Evolutionary conservation across 2,797 vertebrate genomes (phyloP).

Genomic region (Enteromius mattozi): DNA sequence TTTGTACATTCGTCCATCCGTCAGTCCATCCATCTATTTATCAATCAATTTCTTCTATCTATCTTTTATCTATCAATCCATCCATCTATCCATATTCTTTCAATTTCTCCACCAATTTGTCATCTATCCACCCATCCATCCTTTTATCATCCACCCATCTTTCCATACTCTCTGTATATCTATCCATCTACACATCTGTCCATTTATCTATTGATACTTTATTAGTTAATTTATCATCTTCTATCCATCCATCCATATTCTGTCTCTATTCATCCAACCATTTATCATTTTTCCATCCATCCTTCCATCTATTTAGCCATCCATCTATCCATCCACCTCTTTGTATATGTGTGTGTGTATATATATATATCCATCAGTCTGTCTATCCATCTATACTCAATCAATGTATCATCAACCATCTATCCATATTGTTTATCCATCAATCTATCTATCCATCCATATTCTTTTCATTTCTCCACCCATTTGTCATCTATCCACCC

Average conservation of each 20-base stretch:
- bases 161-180: background rate
- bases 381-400: background rate
- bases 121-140: background rate
- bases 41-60: background rate
- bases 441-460: background rate
- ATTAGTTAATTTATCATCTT: background rate
- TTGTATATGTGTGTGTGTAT: too few relatives aligned
- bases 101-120: accelerated
- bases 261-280: background rate
- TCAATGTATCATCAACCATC: background rate
- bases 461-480: background rate
- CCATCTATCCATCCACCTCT: background rate
- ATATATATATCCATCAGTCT: background rate
- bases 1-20: background rate
- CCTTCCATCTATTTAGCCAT: accelerated
- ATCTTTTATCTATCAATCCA: accelerated
- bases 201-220: background rate
- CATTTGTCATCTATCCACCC: background rate
- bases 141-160: background rate
- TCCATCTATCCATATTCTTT: accelerated
- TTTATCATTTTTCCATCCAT: background rate
- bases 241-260: too few relatives aligned
- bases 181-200: background rate
- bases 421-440: background rate
- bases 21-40: background rate